Evolutionary conservation across 1,140 invertebrate species (phyloP).

Genomic region (Bombus difficillimus): DNA sequence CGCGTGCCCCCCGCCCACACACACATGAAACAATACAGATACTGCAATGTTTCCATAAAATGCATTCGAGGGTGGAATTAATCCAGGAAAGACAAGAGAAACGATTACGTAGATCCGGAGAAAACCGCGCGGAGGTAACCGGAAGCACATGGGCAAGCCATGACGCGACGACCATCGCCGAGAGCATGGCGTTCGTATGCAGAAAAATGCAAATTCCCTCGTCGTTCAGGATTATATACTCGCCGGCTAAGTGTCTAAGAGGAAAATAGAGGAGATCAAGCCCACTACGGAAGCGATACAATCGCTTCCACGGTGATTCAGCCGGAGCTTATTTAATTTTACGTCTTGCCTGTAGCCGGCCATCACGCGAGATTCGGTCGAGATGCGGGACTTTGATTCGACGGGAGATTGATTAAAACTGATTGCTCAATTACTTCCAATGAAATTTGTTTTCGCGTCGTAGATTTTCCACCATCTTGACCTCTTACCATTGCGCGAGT

Average conservation of each 20-base stretch:
- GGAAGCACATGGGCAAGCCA: neutral
- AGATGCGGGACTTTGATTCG: neutral
- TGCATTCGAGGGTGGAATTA: neutral
- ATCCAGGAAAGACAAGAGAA: neutral
- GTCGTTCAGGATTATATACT: conserved; percentile 11
- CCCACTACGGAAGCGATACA: neutral
- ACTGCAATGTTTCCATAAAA: no score
- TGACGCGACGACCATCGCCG: no score
- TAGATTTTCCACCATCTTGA: no score
- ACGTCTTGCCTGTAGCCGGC: conserved; percentile 9
- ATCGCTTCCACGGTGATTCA: conserved; percentile 39
- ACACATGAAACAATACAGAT: no score
- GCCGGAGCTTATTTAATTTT: conserved; percentile 44
- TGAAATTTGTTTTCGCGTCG: neutral
- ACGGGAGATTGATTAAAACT: conserved; percentile 42
- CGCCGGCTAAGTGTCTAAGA: conserved; percentile 5
- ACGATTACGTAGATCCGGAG: neutral
- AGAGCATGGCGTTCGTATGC: neutral
- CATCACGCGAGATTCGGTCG: conserved; percentile 17
- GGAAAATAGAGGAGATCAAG: neutral
- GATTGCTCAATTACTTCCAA: conserved; percentile 29
- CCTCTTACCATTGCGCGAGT: neutral
- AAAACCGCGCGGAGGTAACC: neutral
- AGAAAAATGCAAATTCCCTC: conserved; percentile 37
- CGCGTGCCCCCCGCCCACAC: no score